A percentile compares a stretch with the other conserved stretches of the same genome.
Conservation (phyloP, 2,797 vertebrate species). For the Pitangus sulphuratus region DNA sequence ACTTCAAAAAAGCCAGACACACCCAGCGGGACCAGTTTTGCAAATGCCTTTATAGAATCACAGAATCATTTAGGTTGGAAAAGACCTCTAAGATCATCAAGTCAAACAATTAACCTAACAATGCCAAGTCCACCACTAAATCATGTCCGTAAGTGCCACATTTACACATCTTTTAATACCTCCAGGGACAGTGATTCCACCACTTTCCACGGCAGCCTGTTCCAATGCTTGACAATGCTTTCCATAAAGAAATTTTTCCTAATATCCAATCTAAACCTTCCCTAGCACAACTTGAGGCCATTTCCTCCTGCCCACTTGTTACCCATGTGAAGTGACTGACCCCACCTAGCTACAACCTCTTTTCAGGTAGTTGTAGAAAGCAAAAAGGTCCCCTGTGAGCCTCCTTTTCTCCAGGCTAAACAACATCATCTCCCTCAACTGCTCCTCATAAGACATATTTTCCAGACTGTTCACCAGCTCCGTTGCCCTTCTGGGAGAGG, state of each 20-base stretch:
- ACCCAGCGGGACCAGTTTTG: background rate
- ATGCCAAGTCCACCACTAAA: background rate
- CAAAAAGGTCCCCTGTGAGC: background rate
- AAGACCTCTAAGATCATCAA: background rate
- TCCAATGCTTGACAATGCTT: background rate
- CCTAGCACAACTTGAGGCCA: background rate
- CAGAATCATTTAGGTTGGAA: background rate
- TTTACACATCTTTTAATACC: fast-evolving
- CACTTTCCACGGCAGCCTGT: background rate
- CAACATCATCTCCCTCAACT: background rate
- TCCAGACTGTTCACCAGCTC: background rate
- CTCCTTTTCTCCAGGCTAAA: background rate
- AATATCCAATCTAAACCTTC: background rate
- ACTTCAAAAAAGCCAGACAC: background rate
- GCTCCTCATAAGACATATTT: background rate
- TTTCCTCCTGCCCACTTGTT: background rate
- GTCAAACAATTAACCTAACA: background rate
- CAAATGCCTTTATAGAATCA: background rate
- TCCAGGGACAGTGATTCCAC: background rate
- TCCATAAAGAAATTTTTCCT: background rate
- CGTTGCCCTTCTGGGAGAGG: background rate
- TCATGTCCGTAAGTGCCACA: background rate
- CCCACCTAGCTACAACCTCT: background rate
- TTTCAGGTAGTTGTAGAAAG: background rate
- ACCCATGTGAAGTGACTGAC: background rate